Evolutionary conservation across 92 coral and sea anemone species (phyloP), one percentile per base, ranked within the genome.

Genomic region (Phenganax subtilis): DNA sequence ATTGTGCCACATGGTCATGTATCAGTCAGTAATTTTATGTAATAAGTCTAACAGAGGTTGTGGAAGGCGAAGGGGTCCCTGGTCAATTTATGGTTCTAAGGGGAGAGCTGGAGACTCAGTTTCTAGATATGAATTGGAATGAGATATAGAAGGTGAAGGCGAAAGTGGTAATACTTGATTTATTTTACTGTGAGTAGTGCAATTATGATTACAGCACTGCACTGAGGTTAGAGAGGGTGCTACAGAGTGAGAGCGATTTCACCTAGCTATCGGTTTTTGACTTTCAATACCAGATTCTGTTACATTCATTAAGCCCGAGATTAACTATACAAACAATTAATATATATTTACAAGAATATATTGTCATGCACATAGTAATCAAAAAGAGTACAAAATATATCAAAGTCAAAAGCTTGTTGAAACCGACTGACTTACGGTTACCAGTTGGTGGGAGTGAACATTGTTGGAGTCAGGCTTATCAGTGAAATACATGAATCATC

Each of bases 61-160:
- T 9, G 1, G 77, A 52, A 72, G 57, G 60, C n/a, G 12, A 17
- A 16, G 77, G 30, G 57, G 17, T 52, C n/a, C 58, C 28, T 51
- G 16, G 6, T 31, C 77, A 6, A 72, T 72, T 51, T 0, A 3
- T 47, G 28, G 77, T 6, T 9, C 77, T 57, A 6, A 6, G 77
- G 37, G 58, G 28, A 54, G 14, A 52, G 29, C 60, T 47, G 77
- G 77, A 72, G 47, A 72, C 29, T 51, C 77, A 8, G 77, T 72
- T 72, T 72, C 77, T 54, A 30, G 9, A 8, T 69, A 69, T 12
- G 55, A 51, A 6, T 12, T 3, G 6, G 75, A 3, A 12, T 31
- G 7, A 20, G 14, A 16, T 7, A 16, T 15, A 27, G 55, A 31
- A 61, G 5, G 27, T 12, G 67, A 61, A 17, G n/a, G 27, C n/a